phyloP scores from a whole-genome alignment of 2,113 vertebrate species.

The Pitta sordida region DNA sequence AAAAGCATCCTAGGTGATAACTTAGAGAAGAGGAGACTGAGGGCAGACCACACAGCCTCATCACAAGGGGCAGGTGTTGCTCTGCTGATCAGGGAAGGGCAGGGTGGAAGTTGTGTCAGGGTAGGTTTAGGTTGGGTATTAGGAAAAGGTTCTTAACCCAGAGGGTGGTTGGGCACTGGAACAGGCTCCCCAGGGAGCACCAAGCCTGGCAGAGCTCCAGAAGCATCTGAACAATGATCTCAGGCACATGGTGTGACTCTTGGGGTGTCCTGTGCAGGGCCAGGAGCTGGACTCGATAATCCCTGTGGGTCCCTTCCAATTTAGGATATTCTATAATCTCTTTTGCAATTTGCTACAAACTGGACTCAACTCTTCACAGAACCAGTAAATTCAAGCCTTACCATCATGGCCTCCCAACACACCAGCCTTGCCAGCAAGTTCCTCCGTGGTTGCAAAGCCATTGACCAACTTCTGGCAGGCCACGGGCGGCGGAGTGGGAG shows the following conservation, averaged over 20 bases:
- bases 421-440: constrained; percentile 86
- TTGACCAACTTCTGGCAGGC: constrained; percentile 91
- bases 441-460: constrained; percentile 90
- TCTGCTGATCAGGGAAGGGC: background rate
- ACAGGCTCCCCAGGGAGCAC: too few species aligned
- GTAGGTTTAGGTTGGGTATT: background rate
- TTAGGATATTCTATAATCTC: background rate
- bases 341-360: background rate
- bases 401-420: constrained; percentile 82
- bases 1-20: background rate
- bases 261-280: background rate
- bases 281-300: background rate
- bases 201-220: background rate
- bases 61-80: background rate
- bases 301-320: background rate
- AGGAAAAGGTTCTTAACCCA: background rate
- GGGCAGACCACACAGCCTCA: background rate
- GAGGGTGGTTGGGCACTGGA: background rate
- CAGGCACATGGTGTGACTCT: background rate
- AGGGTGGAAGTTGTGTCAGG: background rate
- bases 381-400: background rate
- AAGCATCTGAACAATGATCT: fast-evolving
- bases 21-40: background rate
- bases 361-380: background rate
- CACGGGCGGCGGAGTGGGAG: constrained; percentile 92